These are phyloP conservation scores for Apodemus sylvaticus DNA, from an alignment of 2,113 vertebrate species.

Conservation along the genomic window DNA sequence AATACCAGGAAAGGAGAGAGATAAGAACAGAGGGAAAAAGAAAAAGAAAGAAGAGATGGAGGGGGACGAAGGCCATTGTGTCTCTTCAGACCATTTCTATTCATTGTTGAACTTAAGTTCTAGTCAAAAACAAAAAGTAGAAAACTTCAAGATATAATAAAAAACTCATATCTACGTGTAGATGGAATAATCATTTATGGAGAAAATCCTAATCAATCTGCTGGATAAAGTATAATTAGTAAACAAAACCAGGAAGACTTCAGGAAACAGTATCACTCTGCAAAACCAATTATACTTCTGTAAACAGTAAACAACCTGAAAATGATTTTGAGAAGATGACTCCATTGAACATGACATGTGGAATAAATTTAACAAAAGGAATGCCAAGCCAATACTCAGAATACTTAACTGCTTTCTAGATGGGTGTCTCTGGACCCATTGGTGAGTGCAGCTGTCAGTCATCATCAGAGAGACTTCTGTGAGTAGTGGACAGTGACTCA, in stretches of 20 bases:
- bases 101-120: neutral
- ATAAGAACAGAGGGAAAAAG: neutral
- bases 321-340: neutral
- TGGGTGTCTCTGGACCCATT: neutral
- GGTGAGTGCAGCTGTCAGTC: neutral
- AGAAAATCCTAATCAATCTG: conserved; percentile 10
- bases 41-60: too few relatives aligned
- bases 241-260: neutral
- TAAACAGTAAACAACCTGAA: conserved; percentile 31
- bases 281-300: neutral
- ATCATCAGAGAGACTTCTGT: neutral
- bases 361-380: conserved; percentile 15
- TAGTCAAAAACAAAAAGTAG: neutral
- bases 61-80: neutral
- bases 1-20: neutral
- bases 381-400: neutral
- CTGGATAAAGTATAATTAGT: conserved; percentile 8
- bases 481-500: neutral
- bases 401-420: neutral
- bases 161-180: neutral
- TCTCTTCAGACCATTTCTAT: neutral
- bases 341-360: neutral
- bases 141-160: neutral
- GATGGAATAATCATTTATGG: neutral
- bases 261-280: neutral